Evolutionary conservation across 2,113 vertebrate genomes (phyloP), one percentile per base, ranked within the genome.

Genomic region (Gallinago paraguaiae): DNA sequence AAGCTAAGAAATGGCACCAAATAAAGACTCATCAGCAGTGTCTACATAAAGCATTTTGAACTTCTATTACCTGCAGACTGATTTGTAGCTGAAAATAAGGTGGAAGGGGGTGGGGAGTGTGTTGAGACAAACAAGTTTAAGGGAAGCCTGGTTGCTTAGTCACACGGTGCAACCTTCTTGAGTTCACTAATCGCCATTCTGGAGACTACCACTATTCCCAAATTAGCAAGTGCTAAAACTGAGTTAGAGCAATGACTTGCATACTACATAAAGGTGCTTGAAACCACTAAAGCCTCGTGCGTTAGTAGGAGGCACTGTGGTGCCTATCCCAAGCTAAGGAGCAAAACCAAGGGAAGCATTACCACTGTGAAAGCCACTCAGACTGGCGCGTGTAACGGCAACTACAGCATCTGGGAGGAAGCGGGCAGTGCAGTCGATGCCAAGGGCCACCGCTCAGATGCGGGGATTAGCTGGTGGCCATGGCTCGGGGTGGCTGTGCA

Each of bases 101-200:
- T 17, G 5, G 2, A 35, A 17, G 43, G 19, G 22, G 3, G 22
- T 3, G 11, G 2, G 18, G 4, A 35, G 13, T 35, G 12, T 11
- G 30, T 37, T 33, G n/a, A 82, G 65, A 72, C 39, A 80, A 96
- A 82, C 45, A 92, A 83, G 45, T 78, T 75, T 80, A 95, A 95
- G 83, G 64, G 67, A 96, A 94, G 90, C n/a, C 51, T 92, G 71
- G 81, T 70, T 97, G 46, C 92, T 96, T 33, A 79, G 84, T 96
- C 96, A 96, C 95, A 78, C 72, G 91, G 25, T 64, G 43, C 46
- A 96, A 79, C 57, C 79, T 93, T 92, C 82, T 92, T 97, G 96
- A 96, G 90, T 94, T 98, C 92, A 83, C 89, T 96, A 96, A 97
- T 85, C 97, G 92, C 82, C 82, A 86, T 97, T 94, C 88, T 90